These are phyloP conservation scores for Crematogaster levior DNA, from an alignment of 2,888 invertebrate species.

Conservation along the genomic window DNA sequence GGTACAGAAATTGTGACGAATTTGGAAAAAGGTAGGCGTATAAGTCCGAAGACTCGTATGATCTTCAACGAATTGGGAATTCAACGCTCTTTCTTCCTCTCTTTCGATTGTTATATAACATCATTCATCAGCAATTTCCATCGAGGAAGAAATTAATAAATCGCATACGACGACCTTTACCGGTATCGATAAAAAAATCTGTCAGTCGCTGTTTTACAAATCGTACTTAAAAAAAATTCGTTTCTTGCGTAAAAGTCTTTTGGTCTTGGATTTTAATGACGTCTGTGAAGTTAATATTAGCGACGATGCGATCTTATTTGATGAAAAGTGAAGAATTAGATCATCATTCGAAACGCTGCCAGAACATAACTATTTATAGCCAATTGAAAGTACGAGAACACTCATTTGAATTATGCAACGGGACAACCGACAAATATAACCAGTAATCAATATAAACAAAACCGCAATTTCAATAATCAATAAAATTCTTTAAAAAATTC, in stretches of 20 bases:
- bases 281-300: slow-evolving; percentile 21
- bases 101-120: neutral
- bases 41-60: neutral
- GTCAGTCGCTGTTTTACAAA: neutral
- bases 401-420: slow-evolving; percentile 16
- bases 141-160: slow-evolving; percentile 5
- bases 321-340: slow-evolving; percentile 39
- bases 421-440: neutral
- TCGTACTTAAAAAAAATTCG: neutral
- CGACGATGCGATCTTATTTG: slow-evolving; percentile 3
- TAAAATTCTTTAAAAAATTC: neutral
- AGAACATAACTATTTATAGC: slow-evolving; percentile 46
- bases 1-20: slow-evolving; percentile 13
- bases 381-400: slow-evolving; percentile 26
- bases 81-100: neutral
- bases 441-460: neutral
- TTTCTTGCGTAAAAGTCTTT: neutral
- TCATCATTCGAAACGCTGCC: slow-evolving; percentile 38
- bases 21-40: neutral
- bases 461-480: neutral
- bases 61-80: neutral
- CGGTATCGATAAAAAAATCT: neutral
- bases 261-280: slow-evolving; percentile 6
- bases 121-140: slow-evolving; percentile 16
- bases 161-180: neutral